Percentiles rank a stretch among this genome's conserved stretches.
These are phyloP conservation scores for Sus scrofa DNA, from an alignment of 2,113 vertebrate genomes.

Conservation along the genomic window DNA sequence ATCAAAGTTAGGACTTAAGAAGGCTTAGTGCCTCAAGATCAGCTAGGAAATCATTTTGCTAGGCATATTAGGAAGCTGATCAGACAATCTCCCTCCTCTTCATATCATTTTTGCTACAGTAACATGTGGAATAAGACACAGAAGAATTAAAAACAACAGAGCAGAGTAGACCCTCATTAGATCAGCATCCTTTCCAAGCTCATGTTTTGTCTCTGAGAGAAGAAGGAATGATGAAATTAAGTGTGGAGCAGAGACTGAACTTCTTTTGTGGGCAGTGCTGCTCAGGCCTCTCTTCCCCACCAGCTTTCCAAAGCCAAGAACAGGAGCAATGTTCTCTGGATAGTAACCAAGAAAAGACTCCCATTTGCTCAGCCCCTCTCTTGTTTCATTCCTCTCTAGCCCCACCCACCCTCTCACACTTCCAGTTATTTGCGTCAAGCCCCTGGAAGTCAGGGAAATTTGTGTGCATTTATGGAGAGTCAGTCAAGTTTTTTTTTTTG, in stretches of 20 bases:
- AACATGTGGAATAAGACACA: neutral
- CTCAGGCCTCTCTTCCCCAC: neutral
- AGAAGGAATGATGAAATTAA: neutral
- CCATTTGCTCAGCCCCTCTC: neutral
- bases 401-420: neutral
- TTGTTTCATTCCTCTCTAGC: neutral
- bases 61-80: neutral
- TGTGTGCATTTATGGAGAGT: neutral
- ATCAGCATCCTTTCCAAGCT: neutral
- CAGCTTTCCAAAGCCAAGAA: neutral
- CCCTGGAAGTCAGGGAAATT: neutral
- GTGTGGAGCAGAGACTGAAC: neutral
- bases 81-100: neutral
- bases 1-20: neutral
- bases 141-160: slow-evolving; percentile 1
- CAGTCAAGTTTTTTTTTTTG: neutral
- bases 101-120: neutral
- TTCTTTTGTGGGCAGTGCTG: neutral
- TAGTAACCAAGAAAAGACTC: neutral
- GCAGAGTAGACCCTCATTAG: neutral
- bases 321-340: neutral
- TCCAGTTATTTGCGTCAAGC: neutral
- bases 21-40: neutral
- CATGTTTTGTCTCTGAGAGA: neutral
- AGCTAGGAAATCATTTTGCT: neutral